A percentile compares a stretch with the other conserved stretches of the same genome.
These are phyloP conservation scores for Phortica magna DNA, from an alignment of 2,888 invertebrate species.

Conservation along the genomic window DNA sequence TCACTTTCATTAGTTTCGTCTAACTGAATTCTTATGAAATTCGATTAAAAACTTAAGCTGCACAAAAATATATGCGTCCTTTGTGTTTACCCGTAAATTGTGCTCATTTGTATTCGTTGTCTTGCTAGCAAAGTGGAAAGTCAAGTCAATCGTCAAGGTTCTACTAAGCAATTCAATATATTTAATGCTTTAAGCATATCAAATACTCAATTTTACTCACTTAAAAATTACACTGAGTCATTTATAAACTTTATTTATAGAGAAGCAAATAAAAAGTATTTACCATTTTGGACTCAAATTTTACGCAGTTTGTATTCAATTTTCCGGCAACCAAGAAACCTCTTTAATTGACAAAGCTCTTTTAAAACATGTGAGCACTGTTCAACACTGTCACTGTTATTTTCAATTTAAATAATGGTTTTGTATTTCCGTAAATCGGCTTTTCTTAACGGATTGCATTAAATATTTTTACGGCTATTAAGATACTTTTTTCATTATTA, in stretches of 20 bases:
- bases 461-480: constrained; percentile 41
- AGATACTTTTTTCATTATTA: constrained; percentile 43
- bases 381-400: constrained; percentile 20
- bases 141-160: background rate
- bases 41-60: too few species aligned
- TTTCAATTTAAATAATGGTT: constrained; percentile 10
- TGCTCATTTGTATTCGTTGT: background rate
- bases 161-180: background rate
- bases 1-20: too few species aligned
- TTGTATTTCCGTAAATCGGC: constrained; percentile 33
- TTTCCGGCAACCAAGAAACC: background rate
- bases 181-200: background rate
- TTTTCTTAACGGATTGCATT: constrained; percentile 34
- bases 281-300: constrained; percentile 44
- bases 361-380: background rate
- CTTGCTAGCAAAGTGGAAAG: background rate
- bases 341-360: background rate
- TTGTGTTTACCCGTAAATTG: background rate
- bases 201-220: too few species aligned
- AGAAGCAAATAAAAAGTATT: constrained; percentile 33
- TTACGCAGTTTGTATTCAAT: background rate
- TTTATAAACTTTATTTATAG: background rate
- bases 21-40: too few species aligned
- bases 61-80: background rate
- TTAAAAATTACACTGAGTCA: too few species aligned